Evolutionary conservation across 2,113 vertebrate genomes (phyloP), one percentile per base, ranked within the genome.

Genomic region (Raja brachyura): DNA sequence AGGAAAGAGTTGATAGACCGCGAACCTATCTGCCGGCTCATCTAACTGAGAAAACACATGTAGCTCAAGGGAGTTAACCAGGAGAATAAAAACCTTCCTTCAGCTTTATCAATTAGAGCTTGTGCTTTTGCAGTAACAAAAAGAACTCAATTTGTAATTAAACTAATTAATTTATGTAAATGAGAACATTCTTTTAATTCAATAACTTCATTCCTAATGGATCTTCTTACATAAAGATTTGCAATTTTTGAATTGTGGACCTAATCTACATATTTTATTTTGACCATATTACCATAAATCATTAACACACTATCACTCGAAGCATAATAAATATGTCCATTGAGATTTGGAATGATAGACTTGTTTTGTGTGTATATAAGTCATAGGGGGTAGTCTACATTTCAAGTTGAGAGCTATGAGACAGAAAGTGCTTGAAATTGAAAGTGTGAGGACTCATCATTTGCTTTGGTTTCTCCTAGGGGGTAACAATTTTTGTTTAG

Each of bases 101-200:
- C 31, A 39, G n/a, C 56, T 90, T 90, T 33, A 90, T 68, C 66
- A 88, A 68, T 18, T 68, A 33, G 61, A 8, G 28, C n/a, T 68
- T 39, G 20, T 39, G 61, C 13, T 88, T 31, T 33, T 68, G n/a
- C 61, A 33, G 86, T 68, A 68, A 68, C 63, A 66, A 0, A n/a
- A 90, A 90, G 86, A 90, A 20, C 61, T 90, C n/a, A 66, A 68
- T 68, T 90, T 90, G 59, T 33, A 90, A 90, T 90, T 68, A 90
- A 90, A 66, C 86, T 90, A 90, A 90, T 90, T 90, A 90, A 68
- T 63, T 90, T 90, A 63, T 90, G 86, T 68, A 90, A 90, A 90
- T 90, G 86, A 90, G n/a, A 90, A 14, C 31, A 90, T 90, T 39
- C 59, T 90, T 88, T 63, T 90, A 90, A 90, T 90, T 90, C 85